These are phyloP conservation scores for Wasmannia auropunctata DNA, from an alignment of 1,140 invertebrate genomes.

Conservation along the genomic window DNA sequence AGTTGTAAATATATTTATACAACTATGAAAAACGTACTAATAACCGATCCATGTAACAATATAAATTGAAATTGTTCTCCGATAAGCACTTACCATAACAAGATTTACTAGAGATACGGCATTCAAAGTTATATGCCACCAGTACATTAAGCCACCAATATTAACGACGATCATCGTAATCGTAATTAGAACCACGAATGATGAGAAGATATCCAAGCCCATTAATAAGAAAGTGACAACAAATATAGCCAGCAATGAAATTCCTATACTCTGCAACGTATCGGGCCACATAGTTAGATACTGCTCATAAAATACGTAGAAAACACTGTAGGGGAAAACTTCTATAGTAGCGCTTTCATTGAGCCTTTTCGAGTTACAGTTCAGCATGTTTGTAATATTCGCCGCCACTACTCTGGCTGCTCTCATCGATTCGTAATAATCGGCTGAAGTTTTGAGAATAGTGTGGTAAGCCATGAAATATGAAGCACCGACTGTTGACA, in stretches of 20 bases:
- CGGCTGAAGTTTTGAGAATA: constrained; percentile 95
- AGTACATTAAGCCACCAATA: constrained; percentile 98
- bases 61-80: neutral
- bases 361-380: constrained; percentile 85
- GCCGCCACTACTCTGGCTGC: constrained; percentile 92
- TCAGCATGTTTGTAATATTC: constrained; percentile 93
- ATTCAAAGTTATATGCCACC: constrained; percentile 98
- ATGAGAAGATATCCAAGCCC: constrained; percentile 96
- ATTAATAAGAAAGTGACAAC: constrained; percentile 97
- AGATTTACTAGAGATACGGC: constrained; percentile 99
- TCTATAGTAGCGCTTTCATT: constrained; percentile 86
- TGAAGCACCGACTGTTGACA: constrained; percentile 88
- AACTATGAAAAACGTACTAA: neutral
- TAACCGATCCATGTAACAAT: neutral
- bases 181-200: constrained; percentile 94
- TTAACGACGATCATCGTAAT: constrained; percentile 98
- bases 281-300: constrained; percentile 98
- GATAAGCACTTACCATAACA: constrained; percentile 92
- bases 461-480: constrained; percentile 99
- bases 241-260: constrained; percentile 96
- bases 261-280: constrained; percentile 93
- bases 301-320: constrained; percentile 99
- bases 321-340: constrained; percentile 99
- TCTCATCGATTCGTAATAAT: constrained; percentile 96
- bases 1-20: neutral